These are phyloP conservation scores for Ischnus inquisitorius DNA, from an alignment of 2,888 invertebrate genomes.

Conservation along the genomic window DNA sequence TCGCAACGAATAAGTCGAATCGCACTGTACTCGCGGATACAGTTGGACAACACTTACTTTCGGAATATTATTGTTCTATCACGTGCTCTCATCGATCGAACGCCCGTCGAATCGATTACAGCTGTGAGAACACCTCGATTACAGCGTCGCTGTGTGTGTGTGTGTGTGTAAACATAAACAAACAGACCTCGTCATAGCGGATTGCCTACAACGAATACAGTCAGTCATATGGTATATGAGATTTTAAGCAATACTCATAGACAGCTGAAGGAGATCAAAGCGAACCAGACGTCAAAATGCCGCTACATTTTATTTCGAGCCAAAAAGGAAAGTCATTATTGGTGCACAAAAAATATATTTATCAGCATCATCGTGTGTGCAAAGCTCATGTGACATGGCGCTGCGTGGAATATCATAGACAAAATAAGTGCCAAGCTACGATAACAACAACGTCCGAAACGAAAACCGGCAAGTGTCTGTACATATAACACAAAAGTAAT, in stretches of 20 bases:
- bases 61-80: too few species aligned
- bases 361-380: not conserved
- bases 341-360: not conserved
- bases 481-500: not conserved
- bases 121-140: too few species aligned
- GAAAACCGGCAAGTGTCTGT: conserved; percentile 1
- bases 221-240: not conserved
- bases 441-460: not conserved
- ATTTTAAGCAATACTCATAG: not conserved
- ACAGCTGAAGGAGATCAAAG: too few species aligned
- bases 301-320: too few species aligned
- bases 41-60: too few species aligned
- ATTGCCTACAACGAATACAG: not conserved
- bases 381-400: not conserved
- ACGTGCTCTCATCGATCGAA: too few species aligned
- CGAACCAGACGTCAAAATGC: too few species aligned
- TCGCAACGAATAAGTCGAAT: too few species aligned
- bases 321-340: conserved; percentile 23
- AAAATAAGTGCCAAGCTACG: conserved; percentile 6
- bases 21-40: too few species aligned
- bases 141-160: too few species aligned
- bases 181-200: conserved; percentile 2
- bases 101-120: too few species aligned
- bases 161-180: too few species aligned
- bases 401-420: conserved; percentile 14